These are phyloP conservation scores for Chlorops oryzae DNA, from an alignment of 1,140 invertebrate genomes.

Conservation along the genomic window DNA sequence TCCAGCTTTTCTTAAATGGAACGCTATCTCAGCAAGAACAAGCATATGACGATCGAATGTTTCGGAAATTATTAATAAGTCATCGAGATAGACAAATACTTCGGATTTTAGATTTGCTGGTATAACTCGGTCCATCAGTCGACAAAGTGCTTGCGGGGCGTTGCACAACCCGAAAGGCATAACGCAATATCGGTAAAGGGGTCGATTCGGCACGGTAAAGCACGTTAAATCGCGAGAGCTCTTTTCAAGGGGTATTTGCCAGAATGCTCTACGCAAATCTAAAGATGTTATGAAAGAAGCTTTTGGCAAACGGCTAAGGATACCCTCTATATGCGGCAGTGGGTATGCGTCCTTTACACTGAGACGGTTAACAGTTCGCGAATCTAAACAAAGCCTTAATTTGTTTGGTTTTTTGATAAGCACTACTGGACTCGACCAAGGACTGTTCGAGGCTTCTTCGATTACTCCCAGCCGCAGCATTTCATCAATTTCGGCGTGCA, in stretches of 20 bases:
- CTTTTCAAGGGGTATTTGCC: slow-evolving; percentile 13
- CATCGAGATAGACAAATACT: slow-evolving; percentile 15
- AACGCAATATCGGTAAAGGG: slow-evolving; percentile 7
- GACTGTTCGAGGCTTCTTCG: slow-evolving; percentile 14
- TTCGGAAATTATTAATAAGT: slow-evolving; percentile 10
- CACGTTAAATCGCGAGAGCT: slow-evolving; percentile 37
- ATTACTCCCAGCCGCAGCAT: slow-evolving; percentile 17
- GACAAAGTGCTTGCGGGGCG: slow-evolving; percentile 1
- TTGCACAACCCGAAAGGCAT: slow-evolving; percentile 11
- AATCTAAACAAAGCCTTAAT: slow-evolving; percentile 10
- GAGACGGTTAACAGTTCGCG: slow-evolving; percentile 5
- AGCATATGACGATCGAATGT: slow-evolving; percentile 3
- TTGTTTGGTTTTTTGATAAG: slow-evolving; percentile 9
- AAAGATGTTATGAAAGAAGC: slow-evolving; percentile 10
- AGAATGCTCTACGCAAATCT: slow-evolving; percentile 7
- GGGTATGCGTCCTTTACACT: slow-evolving; percentile 13
- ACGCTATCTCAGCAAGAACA: slow-evolving; percentile 4
- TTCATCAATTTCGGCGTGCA: slow-evolving; percentile 12
- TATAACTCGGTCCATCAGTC: slow-evolving; percentile 8
- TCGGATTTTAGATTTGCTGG: slow-evolving; percentile 5
- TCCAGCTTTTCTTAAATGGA: slow-evolving; percentile 21
- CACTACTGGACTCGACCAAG: slow-evolving; percentile 15
- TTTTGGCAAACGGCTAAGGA: slow-evolving; percentile 12
- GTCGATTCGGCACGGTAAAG: slow-evolving; percentile 19
- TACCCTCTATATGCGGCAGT: slow-evolving; percentile 9